A percentile compares a stretch with the other conserved stretches of the same genome.
Evolutionary conservation across 2,797 vertebrate species (phyloP).

Genomic region (Crypturellus tataupa): DNA sequence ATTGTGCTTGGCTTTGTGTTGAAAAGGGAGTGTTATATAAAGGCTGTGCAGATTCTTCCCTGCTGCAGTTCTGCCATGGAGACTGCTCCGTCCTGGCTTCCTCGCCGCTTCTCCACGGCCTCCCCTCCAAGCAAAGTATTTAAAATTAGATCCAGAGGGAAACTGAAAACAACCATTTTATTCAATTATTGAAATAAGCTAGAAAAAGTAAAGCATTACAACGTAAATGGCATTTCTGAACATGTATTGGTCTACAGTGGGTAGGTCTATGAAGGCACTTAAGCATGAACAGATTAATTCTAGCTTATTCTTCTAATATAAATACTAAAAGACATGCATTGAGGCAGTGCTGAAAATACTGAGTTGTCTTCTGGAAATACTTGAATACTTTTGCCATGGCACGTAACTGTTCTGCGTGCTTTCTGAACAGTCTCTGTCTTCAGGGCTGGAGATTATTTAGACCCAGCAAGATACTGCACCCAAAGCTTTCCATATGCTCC

Average conservation of each 20-base stretch:
- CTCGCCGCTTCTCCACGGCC: not conserved
- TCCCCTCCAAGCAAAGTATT: not conserved
- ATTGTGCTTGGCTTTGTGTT: not conserved
- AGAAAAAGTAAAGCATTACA: slow-evolving; percentile 76
- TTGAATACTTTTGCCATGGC: slow-evolving; percentile 30
- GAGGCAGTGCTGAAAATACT: slow-evolving; percentile 65
- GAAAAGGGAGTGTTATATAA: not conserved
- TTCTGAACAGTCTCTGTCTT: not conserved
- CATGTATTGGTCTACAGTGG: slow-evolving; percentile 20
- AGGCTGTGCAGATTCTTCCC: not conserved
- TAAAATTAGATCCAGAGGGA: slow-evolving; percentile 12
- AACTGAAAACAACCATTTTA: slow-evolving; percentile 75
- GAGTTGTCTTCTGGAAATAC: slow-evolving; percentile 12
- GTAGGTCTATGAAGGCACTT: slow-evolving; percentile 68
- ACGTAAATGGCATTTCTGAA: slow-evolving; percentile 69
- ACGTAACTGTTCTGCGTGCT: not conserved
- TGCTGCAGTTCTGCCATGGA: not conserved
- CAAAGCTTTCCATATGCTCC: not conserved
- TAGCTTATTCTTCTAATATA: slow-evolving; percentile 83
- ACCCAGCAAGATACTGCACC: slow-evolving; percentile 13
- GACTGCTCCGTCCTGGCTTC: not conserved
- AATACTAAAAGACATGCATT: slow-evolving; percentile 81
- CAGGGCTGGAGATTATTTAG: not conserved
- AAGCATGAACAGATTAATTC: slow-evolving; percentile 60
- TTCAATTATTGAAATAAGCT: slow-evolving; percentile 72